Conservation (phyloP, 2,888 invertebrate genomes). For the Torymus auratus region DNA sequence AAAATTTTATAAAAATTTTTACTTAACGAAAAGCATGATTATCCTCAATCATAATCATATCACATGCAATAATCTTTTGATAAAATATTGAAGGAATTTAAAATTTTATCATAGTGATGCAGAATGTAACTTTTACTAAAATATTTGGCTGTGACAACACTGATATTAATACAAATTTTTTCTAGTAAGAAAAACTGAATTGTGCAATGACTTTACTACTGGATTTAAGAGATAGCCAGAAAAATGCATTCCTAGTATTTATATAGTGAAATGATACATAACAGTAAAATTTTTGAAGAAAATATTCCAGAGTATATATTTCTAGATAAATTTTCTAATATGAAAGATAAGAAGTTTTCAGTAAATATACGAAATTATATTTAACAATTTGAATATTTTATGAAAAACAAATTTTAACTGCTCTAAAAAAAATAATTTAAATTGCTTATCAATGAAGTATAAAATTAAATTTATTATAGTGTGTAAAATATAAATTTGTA, state of each 20-base stretch:
- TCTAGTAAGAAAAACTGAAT: conserved; percentile 1
- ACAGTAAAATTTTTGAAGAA: conserved; percentile 7
- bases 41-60: not conserved
- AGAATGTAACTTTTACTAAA: not conserved
- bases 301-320: not conserved
- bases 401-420: too few relatives aligned
- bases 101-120: not conserved
- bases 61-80: not conserved
- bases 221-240: conserved; percentile 2
- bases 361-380: too few relatives aligned
- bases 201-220: conserved; percentile 29
- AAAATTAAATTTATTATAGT: conserved; percentile 3
- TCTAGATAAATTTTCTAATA: too few relatives aligned
- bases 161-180: conserved; percentile 34
- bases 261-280: not conserved
- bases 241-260: conserved; percentile 14
- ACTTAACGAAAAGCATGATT: not conserved
- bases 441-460: not conserved
- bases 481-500: conserved; percentile 8
- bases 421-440: conserved; percentile 5
- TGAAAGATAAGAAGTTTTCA: too few relatives aligned
- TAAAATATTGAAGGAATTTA: conserved; percentile 1
- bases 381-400: too few relatives aligned
- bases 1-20: not conserved
- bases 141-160: conserved; percentile 14